Evolutionary conservation across 2,797 vertebrate genomes (phyloP), one percentile per base, ranked within the genome.

Genomic region (Sarcoramphus papa): DNA sequence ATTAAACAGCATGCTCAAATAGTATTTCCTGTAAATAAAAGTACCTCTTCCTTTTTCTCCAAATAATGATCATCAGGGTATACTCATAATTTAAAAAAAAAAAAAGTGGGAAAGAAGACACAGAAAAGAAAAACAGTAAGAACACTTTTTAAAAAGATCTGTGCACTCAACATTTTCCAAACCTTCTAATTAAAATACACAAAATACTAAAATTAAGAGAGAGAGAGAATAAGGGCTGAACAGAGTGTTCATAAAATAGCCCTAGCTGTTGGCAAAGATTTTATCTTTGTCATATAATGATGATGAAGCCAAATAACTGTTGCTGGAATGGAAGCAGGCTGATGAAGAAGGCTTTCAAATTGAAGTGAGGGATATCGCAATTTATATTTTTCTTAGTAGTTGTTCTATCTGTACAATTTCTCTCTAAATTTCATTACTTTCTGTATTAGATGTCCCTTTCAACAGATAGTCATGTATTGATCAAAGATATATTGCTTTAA

Each of bases 311-410:
- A 89, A 73, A 50, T 67, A 92, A 91, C 73, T 87, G 73, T 63
- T 92, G 94, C 76, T 86, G 90, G 68, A 93, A 87, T 92, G 85
- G 69, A 94, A 91, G 92, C 23, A 88, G 77, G 41, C 51, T 95
- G 79, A 90, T 88, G 94, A 86, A 85, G 51, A 87, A 77, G 53
- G 67, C 51, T 89, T 95, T 91, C 54, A 70, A 90, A 95, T 64
- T 69, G 63, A 95, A 82, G 62, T 53, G 45, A 90, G 77, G 65
- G 35, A 78, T 74, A 92, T n/a, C 19, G 2, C 19, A 89, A 86
- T 45, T 88, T 63, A 4, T 54, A 60, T 47, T 94, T 95, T 70
- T 83, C 78, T 92, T 60, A 88, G 13, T 53, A 80, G n/a, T 31
- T 65, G 20, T 48, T 85, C n/a, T 79, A 60, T 40, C 53, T 90